Evolutionary conservation across 2,113 vertebrate species (phyloP).

Genomic region (Tragelaphus scriptus): DNA sequence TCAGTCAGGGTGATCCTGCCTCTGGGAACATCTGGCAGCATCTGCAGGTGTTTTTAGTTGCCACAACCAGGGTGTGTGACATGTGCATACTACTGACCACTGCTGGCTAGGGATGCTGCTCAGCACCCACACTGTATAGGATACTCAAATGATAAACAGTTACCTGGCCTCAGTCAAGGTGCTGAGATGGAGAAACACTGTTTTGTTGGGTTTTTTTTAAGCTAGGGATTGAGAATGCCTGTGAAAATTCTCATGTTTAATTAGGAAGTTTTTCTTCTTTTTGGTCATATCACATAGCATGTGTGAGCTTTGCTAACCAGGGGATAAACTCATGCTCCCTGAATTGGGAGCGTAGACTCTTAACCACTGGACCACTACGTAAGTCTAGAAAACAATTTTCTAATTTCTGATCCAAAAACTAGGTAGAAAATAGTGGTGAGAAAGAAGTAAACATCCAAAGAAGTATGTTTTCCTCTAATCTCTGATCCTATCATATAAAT

Average conservation of each 20-base stretch:
- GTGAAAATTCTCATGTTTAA: neutral
- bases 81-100: neutral
- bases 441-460: neutral
- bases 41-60: neutral
- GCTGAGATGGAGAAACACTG: neutral
- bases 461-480: neutral
- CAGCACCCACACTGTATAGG: neutral
- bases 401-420: neutral
- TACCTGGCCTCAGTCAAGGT: neutral
- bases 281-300: neutral
- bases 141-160: neutral
- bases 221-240: neutral
- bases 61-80: neutral
- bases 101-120: neutral
- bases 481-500: neutral
- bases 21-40: neutral
- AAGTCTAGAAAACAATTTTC: neutral
- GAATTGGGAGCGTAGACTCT: neutral
- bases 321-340: neutral
- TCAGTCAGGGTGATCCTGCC: neutral
- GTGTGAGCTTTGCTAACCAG: neutral
- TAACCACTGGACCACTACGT: neutral
- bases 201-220: neutral
- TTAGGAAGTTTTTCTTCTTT: neutral
- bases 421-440: neutral